Base-by-base conservation (phyloP, 2,797 vertebrate genomes). In the Ctenochaetus hawaiiensis region DNA sequence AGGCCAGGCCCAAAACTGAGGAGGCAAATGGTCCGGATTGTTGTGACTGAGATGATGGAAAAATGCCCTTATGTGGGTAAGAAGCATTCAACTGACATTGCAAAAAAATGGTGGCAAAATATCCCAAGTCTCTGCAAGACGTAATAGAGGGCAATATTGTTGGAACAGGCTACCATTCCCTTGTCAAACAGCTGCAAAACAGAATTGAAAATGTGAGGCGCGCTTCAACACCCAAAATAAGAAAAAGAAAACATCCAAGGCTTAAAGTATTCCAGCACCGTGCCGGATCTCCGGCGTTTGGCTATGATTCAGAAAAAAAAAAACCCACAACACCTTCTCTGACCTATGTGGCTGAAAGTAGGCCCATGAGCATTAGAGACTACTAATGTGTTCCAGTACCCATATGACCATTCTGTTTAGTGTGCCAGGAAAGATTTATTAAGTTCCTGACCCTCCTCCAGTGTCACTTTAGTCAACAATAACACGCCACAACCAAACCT, bases 111-210 rank as follows among this genome's bases (percentile, higher is more conserved):
- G 45, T 64, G 26, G 61, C 61, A 30, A 49, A 34, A 14, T 49
- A 48, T 49, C 61, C 61, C 16, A 64, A 49, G 14, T 34, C 61
- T 34, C 22, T 64, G 17, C 61, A 64, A 49, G 61, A 64, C 9
- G 23, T 51, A 4, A 49, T 49, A 18, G 44, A 64, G 14, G 45
- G 61, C 1, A 26, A 49, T 37, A 17, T 64, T 10, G 26, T 64
- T 47, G 61, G 45, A 3, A 5, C 18, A 49, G 61, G 44, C 8
- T 48, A 64, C 22, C 43, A 48, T 18, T 48, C 44, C 16, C 43
- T 62, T 17, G 22, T 30, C 12, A 62, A 45, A 23, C 59, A 63
- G 17, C 10, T 65, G 8, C 47, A 65, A 65, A 51, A 48, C 9
- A 63, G 44, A 34, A 48, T 34, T 17, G 44, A 63, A 45, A 63